Percentiles rank a stretch among this genome's conserved stretches.
These are phyloP conservation scores for Cantharis rustica DNA, from an alignment of 2,888 invertebrate genomes.

Conservation along the genomic window DNA sequence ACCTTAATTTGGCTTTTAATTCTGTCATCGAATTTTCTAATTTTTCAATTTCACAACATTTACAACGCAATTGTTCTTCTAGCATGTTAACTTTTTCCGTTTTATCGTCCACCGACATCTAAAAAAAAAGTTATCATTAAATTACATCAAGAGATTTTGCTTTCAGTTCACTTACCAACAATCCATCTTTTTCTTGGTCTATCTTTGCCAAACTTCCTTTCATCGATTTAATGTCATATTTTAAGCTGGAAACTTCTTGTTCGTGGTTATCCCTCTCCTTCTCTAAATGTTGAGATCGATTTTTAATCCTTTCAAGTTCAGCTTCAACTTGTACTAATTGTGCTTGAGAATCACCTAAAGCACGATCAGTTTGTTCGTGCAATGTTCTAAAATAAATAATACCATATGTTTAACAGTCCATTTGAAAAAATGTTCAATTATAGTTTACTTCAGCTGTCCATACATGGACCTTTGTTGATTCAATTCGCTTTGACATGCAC, in stretches of 20 bases:
- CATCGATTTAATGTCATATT: conserved; percentile 67
- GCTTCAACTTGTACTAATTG: conserved; percentile 68
- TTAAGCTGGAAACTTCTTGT: conserved; percentile 64
- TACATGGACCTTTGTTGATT: conserved; percentile 61
- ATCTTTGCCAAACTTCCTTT: conserved; percentile 66
- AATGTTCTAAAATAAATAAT: conserved; percentile 61
- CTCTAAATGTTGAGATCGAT: conserved; percentile 63
- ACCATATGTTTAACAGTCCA: background rate
- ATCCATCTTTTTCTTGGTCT: conserved; percentile 73
- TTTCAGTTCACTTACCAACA: conserved; percentile 57
- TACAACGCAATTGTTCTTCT: conserved; percentile 68
- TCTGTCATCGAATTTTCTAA: conserved; percentile 63
- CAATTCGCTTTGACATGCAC: conserved; percentile 59
- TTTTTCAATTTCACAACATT: conserved; percentile 61
- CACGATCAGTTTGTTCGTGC: conserved; percentile 78
- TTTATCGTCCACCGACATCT: conserved; percentile 73
- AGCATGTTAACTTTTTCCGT: conserved; percentile 69
- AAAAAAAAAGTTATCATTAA: conserved; percentile 38
- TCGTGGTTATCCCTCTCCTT: conserved; percentile 64
- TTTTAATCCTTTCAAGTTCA: conserved; percentile 65
- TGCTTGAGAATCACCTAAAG: conserved; percentile 70
- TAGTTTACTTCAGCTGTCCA: conserved; percentile 62
- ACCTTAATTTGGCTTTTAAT: conserved; percentile 63
- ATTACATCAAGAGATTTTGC: background rate
- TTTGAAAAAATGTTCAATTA: background rate